Percentiles rank a stretch among this genome's conserved stretches.
Evolutionary conservation across 1,140 invertebrate genomes (phyloP).

Genomic region (Drosophila kurseongensis): DNA sequence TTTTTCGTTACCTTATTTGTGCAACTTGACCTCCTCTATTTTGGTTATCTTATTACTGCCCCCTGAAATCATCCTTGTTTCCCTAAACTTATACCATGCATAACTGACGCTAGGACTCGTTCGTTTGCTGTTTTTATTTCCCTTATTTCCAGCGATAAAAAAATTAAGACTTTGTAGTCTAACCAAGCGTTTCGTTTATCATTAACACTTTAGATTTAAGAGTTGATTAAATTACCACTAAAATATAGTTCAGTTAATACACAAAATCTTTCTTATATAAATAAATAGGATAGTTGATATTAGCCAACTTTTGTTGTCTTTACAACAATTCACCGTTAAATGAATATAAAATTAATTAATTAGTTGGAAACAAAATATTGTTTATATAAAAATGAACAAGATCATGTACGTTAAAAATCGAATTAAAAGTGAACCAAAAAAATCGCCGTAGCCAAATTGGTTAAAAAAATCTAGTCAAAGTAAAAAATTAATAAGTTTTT

Average conservation of each 20-base stretch:
- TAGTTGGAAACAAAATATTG: too few species aligned
- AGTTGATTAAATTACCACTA: neutral
- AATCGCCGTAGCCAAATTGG: too few species aligned
- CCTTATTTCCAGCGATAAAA: conserved; percentile 3
- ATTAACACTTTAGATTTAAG: conserved; percentile 9
- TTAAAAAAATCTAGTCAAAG: too few species aligned
- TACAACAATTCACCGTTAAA: too few species aligned
- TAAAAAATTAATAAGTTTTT: too few species aligned
- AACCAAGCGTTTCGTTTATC: conserved; percentile 8
- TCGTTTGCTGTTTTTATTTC: conserved; percentile 7
- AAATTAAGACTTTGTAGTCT: neutral
- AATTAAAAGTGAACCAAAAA: too few species aligned
- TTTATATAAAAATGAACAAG: too few species aligned
- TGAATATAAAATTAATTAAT: too few species aligned
- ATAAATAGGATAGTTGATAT: too few species aligned
- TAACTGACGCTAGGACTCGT: conserved; percentile 20
- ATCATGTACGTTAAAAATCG: too few species aligned
- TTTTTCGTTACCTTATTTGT: conserved; percentile 47
- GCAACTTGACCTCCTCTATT: conserved; percentile 31
- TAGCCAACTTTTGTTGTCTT: too few species aligned
- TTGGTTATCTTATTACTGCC: conserved; percentile 12
- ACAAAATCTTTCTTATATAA: neutral
- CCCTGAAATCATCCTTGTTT: conserved; percentile 14
- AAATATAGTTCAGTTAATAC: neutral
- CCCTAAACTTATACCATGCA: conserved; percentile 9